phyloP scores from a whole-genome alignment of 2,797 vertebrate species.

The Hydrolagus colliei region DNA sequence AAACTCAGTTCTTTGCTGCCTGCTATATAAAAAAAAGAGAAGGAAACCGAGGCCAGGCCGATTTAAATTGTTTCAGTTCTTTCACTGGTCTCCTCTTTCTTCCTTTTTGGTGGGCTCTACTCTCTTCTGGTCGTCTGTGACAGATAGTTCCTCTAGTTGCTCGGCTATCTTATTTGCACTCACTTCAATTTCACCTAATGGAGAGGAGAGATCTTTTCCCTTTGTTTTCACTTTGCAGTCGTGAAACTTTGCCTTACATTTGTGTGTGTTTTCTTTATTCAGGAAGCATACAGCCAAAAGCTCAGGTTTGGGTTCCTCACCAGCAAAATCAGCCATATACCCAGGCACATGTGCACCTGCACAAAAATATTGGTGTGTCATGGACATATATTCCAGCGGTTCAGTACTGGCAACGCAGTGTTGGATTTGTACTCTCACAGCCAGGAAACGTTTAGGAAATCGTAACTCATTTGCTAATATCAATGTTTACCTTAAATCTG shows the following conservation, averaged over 20 bases:
- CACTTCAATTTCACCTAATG: conserved; percentile 40
- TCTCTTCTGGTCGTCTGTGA: conserved; percentile 64
- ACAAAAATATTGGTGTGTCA: too few relatives aligned
- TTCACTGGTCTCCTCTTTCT: conserved; percentile 50
- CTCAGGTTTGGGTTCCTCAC: conserved; percentile 89
- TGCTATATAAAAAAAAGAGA: conserved; percentile 79
- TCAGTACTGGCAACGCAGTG: too few relatives aligned
- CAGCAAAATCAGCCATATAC: conserved; percentile 93
- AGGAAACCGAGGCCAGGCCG: conserved; percentile 67
- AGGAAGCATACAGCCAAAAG: conserved; percentile 91
- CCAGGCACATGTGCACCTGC: conserved; percentile 65
- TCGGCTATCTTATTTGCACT: conserved; percentile 78
- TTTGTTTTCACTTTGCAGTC: conserved; percentile 86
- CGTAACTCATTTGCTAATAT: too few relatives aligned
- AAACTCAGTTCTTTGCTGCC: conserved; percentile 91
- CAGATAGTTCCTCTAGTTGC: conserved; percentile 86
- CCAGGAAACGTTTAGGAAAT: too few relatives aligned
- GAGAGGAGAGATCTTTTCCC: conserved; percentile 48
- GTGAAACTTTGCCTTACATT: conserved; percentile 97
- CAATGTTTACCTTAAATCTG: too few relatives aligned
- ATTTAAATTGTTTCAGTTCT: conserved; percentile 71
- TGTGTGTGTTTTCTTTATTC: conserved; percentile 97
- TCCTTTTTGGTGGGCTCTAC: conserved; percentile 55
- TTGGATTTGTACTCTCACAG: too few relatives aligned
- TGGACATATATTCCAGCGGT: too few relatives aligned